Conservation (phyloP, 2,797 vertebrate species). For the Echiichthys vipera region DNA sequence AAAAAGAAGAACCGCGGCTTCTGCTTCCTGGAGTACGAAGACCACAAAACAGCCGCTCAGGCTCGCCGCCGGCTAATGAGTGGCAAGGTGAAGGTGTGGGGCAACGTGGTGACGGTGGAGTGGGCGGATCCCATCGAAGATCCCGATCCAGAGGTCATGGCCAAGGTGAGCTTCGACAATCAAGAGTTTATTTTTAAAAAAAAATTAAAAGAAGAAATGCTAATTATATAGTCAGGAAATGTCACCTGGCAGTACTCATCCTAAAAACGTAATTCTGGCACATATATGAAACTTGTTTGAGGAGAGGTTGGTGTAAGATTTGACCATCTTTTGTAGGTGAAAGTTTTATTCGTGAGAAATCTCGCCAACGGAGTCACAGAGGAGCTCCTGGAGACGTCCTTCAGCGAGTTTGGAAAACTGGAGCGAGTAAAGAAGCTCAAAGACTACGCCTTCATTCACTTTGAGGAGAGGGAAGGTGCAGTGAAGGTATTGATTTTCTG, state of each 20-base stretch:
- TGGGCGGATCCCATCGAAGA: conserved; percentile 99
- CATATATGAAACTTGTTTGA: too few relatives aligned
- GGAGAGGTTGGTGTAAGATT: neutral
- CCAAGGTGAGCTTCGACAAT: conserved; percentile 88
- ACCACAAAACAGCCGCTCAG: conserved; percentile 97
- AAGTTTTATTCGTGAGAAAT: conserved; percentile 96
- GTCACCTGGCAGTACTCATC: neutral
- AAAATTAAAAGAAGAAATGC: too few relatives aligned
- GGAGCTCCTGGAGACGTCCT: conserved; percentile 94
- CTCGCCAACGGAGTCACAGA: conserved; percentile 95
- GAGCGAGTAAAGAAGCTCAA: conserved; percentile 97
- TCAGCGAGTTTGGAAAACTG: conserved; percentile 93
- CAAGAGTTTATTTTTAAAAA: too few relatives aligned
- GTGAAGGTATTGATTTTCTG: conserved; percentile 87
- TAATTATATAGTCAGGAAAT: neutral
- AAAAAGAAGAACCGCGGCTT: conserved; percentile 98
- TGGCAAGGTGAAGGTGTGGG: conserved; percentile 98
- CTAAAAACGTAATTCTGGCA: neutral
- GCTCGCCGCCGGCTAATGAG: conserved; percentile 96
- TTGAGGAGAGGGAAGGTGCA: conserved; percentile 93
- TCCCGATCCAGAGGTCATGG: conserved; percentile 98
- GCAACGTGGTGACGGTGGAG: conserved; percentile 96
- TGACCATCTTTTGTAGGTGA: conserved; percentile 84
- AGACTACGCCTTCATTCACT: conserved; percentile 98
- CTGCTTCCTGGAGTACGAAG: conserved; percentile 98